Evolutionary conservation across 1,140 invertebrate genomes (phyloP), one percentile per base, ranked within the genome.

Genomic region (Orchestia grillus): DNA sequence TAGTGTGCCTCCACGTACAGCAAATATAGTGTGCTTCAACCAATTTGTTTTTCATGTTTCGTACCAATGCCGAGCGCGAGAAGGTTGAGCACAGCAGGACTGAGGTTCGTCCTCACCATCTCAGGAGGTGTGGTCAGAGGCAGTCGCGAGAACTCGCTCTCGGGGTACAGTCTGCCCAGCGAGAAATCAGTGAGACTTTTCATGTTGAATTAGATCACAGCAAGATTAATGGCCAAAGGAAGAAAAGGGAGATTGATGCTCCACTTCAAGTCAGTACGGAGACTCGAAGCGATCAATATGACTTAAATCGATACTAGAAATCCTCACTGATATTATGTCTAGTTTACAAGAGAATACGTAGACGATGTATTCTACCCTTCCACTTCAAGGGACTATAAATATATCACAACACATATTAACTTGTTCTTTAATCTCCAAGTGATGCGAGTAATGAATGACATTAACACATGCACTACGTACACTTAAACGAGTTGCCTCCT

Each of bases 41-140:
- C 28, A 77, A 77, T 36, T 77, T 28, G 36, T 3, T 15, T 77
- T 28, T 36, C 36, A 15, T 19, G 11, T 77, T 23, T 28, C 62
- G 28, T 77, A 96, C 98, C 98, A 95, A 99, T 99, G 0, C 99
- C 99, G 0, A 99, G 97, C 6, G 99, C 99, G 98, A 99, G 99
- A 19, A 99, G 97, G 97, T 99, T 99, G 1, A 99, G 97, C 90
- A 99, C 98, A 4, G 98, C 98, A 0, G 98, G 98, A 19, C 99
- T 98, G 94, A 99, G 97, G 97, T 99, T 99, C 94, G 98, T 98
- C 44, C 99, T 97, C 97, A 99, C 98, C 98, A 99, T 99, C 98
- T 99, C 99, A 0, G 99, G 99, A 8, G 99, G 98, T 0, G 98
- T 98, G 42, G 98, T 98, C 0, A 97, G 97, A 0, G 98, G 97